Evolutionary conservation across 2,888 invertebrate species (phyloP).

Genomic region (Heliconius hortense): DNA sequence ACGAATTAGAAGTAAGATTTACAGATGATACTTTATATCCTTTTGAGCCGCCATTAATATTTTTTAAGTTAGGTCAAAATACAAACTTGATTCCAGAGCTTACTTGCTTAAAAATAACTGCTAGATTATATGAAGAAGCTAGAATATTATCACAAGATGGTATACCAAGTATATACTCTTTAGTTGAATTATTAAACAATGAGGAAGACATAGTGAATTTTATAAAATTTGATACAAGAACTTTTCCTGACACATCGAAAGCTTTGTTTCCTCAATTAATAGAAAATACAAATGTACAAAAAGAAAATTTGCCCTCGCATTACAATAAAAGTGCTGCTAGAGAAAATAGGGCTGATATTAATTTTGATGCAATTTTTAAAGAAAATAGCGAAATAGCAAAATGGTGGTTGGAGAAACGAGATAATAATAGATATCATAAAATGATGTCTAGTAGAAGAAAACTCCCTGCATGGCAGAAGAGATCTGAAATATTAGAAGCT

Average conservation of each 20-base stretch:
- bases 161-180: constrained; percentile 86
- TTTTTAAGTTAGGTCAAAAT: constrained; percentile 84
- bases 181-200: constrained; percentile 86
- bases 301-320: constrained; percentile 81
- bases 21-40: constrained; percentile 87
- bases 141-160: constrained; percentile 84
- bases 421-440: constrained; percentile 83
- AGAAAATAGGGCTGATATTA: constrained; percentile 75
- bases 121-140: constrained; percentile 86
- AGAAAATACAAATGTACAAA: constrained; percentile 57
- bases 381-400: constrained; percentile 85
- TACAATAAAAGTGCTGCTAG: constrained; percentile 84
- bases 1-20: constrained; percentile 88
- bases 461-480: constrained; percentile 88
- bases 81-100: constrained; percentile 83
- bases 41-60: constrained; percentile 87
- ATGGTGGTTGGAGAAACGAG: constrained; percentile 83
- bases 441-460: constrained; percentile 84
- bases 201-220: constrained; percentile 84
- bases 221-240: constrained; percentile 79
- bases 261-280: constrained; percentile 83
- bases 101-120: constrained; percentile 84
- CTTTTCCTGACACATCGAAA: constrained; percentile 78
- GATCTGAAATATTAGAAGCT: constrained; percentile 85
- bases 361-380: constrained; percentile 77